Conservation (phyloP, 2,797 vertebrate genomes). For the Perodicticus potto region DNA sequence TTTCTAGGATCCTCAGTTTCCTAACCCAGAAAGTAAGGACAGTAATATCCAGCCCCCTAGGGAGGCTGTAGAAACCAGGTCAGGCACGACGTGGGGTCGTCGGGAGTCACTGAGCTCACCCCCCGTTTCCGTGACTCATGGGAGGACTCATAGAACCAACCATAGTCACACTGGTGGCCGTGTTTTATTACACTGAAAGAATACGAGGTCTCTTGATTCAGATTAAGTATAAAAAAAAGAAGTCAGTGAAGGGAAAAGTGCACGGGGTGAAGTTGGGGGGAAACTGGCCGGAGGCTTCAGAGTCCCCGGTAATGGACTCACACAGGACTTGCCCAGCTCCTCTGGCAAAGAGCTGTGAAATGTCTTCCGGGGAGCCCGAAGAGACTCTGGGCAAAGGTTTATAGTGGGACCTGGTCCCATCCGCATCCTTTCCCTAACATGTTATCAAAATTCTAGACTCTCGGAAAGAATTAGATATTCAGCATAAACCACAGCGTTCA, state of each 20-base stretch:
- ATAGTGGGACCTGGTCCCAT: background rate
- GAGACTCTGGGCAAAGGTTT: background rate
- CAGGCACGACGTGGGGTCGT: background rate
- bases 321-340: background rate
- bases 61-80: background rate
- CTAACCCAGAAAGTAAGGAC: slow-evolving; percentile 5
- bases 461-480: background rate
- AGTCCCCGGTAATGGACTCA: background rate
- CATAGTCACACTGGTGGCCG: background rate
- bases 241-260: background rate
- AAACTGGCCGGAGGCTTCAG: background rate
- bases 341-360: background rate
- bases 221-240: no score
- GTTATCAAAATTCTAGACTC: background rate
- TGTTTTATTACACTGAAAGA: background rate
- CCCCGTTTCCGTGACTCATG: background rate
- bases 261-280: background rate
- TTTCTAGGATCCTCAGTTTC: background rate
- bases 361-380: background rate
- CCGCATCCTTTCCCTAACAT: background rate
- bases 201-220: background rate
- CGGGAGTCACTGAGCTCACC: background rate
- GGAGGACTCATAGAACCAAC: background rate
- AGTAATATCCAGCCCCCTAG: background rate
- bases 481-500: background rate